Conservation (phyloP, 2,888 invertebrate species). For the Balanococcus diminutus region DNA sequence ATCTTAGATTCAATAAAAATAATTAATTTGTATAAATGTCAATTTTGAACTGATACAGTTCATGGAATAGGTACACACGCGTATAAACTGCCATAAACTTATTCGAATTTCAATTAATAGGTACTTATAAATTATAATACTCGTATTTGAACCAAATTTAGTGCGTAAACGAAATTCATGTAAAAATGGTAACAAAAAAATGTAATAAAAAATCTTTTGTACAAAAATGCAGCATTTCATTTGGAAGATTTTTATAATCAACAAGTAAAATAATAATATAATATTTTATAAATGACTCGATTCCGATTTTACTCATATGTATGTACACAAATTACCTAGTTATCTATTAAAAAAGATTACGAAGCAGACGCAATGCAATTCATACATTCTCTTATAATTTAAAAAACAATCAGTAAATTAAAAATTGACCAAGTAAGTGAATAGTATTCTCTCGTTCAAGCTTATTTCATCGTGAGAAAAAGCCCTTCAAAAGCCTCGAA, state of each 20-base stretch:
- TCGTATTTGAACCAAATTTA: background rate
- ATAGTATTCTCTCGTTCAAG: background rate
- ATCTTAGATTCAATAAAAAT: background rate
- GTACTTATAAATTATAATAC: too few relatives aligned
- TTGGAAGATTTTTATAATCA: background rate
- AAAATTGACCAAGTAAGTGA: conserved; percentile 32
- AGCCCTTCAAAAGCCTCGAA: background rate
- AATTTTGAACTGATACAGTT: conserved; percentile 15
- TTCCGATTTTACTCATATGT: background rate
- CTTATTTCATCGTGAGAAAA: background rate
- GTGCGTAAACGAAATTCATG: background rate
- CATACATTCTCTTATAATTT: background rate
- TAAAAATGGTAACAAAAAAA: conserved; percentile 37
- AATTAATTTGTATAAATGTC: background rate
- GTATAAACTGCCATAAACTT: background rate
- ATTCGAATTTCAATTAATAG: background rate
- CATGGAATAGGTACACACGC: background rate
- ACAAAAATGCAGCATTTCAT: background rate
- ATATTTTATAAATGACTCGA: background rate
- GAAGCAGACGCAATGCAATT: background rate
- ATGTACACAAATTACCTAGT: background rate
- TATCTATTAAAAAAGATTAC: background rate
- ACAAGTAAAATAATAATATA: background rate
- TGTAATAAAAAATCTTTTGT: background rate
- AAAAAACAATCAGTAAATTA: background rate